A percentile compares a stretch with the other conserved stretches of the same genome.
Conservation (phyloP, 2,113 vertebrate species). For the Micronycteris hirsuta region DNA sequence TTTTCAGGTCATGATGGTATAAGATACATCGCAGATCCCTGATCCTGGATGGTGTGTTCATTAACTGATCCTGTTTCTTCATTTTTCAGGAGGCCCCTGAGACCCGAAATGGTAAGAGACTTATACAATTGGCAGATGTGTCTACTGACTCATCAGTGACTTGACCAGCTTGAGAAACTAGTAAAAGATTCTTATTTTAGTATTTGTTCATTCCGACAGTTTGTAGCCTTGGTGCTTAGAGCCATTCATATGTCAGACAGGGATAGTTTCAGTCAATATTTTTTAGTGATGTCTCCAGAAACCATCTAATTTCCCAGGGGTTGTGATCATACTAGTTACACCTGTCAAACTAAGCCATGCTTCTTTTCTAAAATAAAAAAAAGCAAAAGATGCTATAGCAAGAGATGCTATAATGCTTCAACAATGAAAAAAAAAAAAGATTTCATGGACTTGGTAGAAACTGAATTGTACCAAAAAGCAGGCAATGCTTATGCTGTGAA, state of each 20-base stretch:
- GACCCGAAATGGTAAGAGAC: background rate
- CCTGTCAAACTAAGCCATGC: background rate
- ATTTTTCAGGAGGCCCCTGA: background rate
- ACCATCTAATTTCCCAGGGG: background rate
- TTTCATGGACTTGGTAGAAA: constrained; percentile 16
- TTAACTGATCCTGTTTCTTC: background rate
- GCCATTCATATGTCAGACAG: background rate
- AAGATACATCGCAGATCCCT: background rate
- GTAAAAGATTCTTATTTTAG: background rate
- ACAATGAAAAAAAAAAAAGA: background rate
- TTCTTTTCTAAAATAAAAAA: constrained; percentile 51
- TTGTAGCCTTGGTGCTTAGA: background rate
- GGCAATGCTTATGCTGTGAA: background rate
- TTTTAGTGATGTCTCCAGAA: constrained; percentile 1
- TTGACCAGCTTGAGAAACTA: background rate
- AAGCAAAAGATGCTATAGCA: constrained; percentile 4
- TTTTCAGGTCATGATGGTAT: background rate
- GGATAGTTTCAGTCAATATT: background rate
- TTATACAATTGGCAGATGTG: background rate
- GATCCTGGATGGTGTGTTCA: background rate
- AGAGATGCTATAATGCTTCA: background rate
- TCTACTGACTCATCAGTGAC: background rate
- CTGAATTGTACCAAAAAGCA: constrained; percentile 13
- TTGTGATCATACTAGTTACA: constrained; percentile 25
- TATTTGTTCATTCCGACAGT: background rate